Base-by-base conservation (phyloP, 2,888 invertebrate genomes). In the Ariolimax columbianus region DNA sequence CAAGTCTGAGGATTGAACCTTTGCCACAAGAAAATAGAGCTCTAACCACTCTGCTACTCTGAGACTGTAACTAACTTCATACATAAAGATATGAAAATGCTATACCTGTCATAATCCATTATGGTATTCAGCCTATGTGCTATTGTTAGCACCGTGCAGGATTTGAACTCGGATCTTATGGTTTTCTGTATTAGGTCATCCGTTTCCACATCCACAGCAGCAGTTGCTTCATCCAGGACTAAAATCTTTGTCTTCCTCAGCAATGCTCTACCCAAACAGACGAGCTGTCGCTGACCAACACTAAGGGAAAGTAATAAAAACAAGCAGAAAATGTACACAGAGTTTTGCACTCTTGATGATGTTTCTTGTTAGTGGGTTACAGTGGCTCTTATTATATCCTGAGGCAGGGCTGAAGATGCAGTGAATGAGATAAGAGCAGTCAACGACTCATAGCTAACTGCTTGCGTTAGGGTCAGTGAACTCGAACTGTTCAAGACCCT, bases 271-370 rank as follows among this genome's bases (percentile, higher is more conserved):
- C 97, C 97, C 90, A 97, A 95, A 91, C 97, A 97, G 88, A 98
- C 96, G 85, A 98, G 95, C 94, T 98, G 97, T 23, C 97, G 95
- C 94, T 97, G 97, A 0, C 97, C 97, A 89, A 97, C 97, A 79
- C 97, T 97, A 90, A 43, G 73, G 38, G 6, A 23, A 66, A 7
- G 30, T 33, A 66, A 66, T n/a, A 30, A 66, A 66, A 23, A n/a
- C n/a, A n/a, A n/a, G n/a, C n/a, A n/a, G n/a, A n/a, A n/a, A n/a
- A n/a, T n/a, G n/a, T n/a, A n/a, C n/a, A n/a, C n/a, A n/a, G n/a
- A n/a, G n/a, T n/a, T n/a, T n/a, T n/a, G n/a, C n/a, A n/a, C n/a
- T n/a, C n/a, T n/a, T n/a, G n/a, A n/a, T n/a, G n/a, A n/a, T n/a
- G n/a, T n/a, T n/a, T n/a, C n/a, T n/a, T n/a, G n/a, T n/a, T n/a